phyloP scores from a whole-genome alignment of 64 coral and sea anemone genomes.

The Dendronephthya gigantea region DNA sequence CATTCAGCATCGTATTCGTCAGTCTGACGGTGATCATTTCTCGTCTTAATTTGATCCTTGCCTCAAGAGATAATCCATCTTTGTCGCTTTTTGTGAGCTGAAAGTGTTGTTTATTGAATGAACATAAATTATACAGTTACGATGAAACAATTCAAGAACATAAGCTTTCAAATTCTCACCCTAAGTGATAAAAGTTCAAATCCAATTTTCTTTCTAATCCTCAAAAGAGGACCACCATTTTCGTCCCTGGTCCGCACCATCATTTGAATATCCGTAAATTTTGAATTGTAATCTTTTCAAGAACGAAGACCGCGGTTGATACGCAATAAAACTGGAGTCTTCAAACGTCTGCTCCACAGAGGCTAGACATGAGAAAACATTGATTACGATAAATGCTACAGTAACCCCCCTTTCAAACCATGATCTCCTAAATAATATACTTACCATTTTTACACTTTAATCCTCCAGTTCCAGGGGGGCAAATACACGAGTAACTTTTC shows the following conservation, averaged over 20 bases:
- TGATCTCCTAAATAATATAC: not conserved
- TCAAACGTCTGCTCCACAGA: constrained; percentile 32
- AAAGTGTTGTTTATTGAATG: too few relatives aligned
- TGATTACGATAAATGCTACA: too few relatives aligned
- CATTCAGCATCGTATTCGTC: constrained; percentile 45
- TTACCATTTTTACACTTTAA: not conserved
- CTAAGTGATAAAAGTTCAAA: constrained; percentile 39
- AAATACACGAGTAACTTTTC: constrained; percentile 54
- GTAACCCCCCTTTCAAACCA: not conserved
- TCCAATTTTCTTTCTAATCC: constrained; percentile 32
- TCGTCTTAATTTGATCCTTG: constrained; percentile 38
- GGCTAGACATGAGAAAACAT: constrained; percentile 13
- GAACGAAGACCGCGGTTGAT: constrained; percentile 14
- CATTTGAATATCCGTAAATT: constrained; percentile 63
- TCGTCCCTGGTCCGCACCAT: constrained; percentile 60
- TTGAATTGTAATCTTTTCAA: constrained; percentile 44
- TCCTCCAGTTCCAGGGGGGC: constrained; percentile 13
- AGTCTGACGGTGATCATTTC: not conserved
- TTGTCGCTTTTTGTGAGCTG: not conserved
- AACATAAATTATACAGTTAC: too few relatives aligned
- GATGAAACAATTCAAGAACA: not conserved
- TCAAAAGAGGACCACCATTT: constrained; percentile 59
- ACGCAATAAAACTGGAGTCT: constrained; percentile 44
- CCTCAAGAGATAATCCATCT: constrained; percentile 2
- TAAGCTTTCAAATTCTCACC: constrained; percentile 14